phyloP scores from a whole-genome alignment of 1,140 invertebrate species.

The Platorchestia sp. region DNA sequence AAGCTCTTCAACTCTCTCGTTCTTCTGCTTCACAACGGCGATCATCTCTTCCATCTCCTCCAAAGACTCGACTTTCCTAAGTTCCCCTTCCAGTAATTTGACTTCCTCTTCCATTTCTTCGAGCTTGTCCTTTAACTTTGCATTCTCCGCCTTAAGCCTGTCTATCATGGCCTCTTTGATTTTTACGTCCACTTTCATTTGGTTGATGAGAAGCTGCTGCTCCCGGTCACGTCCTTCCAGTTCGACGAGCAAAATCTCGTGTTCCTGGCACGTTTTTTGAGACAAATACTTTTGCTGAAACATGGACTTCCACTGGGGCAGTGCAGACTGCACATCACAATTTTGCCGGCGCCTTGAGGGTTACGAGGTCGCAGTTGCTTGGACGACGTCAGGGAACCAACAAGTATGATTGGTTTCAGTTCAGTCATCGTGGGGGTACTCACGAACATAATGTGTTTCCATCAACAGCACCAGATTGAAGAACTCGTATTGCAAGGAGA shows the following conservation, averaged over 20 bases:
- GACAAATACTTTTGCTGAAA: conserved; percentile 41
- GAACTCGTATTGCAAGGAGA: conserved; percentile 27
- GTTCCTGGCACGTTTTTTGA: conserved; percentile 56
- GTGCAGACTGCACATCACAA: not conserved
- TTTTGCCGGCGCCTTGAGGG: not conserved
- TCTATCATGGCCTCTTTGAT: conserved; percentile 65
- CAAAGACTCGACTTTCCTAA: conserved; percentile 68
- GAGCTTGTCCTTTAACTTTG: conserved; percentile 62
- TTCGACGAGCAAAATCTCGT: conserved; percentile 65
- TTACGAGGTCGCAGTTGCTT: not conserved
- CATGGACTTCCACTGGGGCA: conserved; percentile 18
- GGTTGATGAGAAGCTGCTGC: conserved; percentile 63
- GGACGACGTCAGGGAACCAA: not conserved
- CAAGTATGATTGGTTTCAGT: not conserved
- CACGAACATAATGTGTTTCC: conserved; percentile 28
- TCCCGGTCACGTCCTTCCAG: conserved; percentile 65
- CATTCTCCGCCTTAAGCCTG: conserved; percentile 62
- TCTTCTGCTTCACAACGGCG: conserved; percentile 73
- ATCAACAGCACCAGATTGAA: conserved; percentile 34
- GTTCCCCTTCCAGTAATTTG: conserved; percentile 64
- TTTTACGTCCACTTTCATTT: conserved; percentile 66
- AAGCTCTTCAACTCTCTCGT: conserved; percentile 81
- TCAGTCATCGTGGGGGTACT: not conserved
- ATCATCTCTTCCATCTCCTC: conserved; percentile 74
- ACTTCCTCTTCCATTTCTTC: conserved; percentile 65